Base-by-base conservation (phyloP, 2,797 vertebrate genomes). In the Sebastes nivosus region DNA sequence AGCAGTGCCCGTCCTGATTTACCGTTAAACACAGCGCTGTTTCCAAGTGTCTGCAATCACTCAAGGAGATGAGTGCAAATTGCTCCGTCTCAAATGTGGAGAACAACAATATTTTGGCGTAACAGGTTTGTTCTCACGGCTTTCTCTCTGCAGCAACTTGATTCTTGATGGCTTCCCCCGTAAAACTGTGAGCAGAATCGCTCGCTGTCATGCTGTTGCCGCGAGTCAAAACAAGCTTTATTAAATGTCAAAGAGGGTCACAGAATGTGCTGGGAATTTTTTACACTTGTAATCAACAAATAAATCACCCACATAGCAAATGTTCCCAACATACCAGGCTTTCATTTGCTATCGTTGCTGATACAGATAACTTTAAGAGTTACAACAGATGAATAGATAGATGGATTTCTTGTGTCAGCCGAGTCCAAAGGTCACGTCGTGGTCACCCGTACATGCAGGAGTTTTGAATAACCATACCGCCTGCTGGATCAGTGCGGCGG, bases 371-470 rank as follows among this genome's bases (percentile, higher is more conserved):
- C 22, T 34, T 57, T 58, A 32, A 36, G 14, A 42, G 24, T 38
- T 14, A 30, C 6, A 2, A 18, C 2, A 27, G 38, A 57, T 72
- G 46, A 75, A 58, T 9, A 20, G 42, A 50, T 50, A 50, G 42
- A 50, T 50, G 52, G 20, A 22, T 54, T 54, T 54, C 46, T 52
- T 20, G 18, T 54, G 1, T 54, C n/a, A 29, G 69, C 77, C 25
- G 27, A 58, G 83, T 83, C 85, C 55, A 87, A 68, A 77, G 67
- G 67, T 78, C 77, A 78, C 18, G n/a, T 32, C 64, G 63, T 57
- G 32, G 60, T 80, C 74, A 61, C 18, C 64, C 25, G 42, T 58
- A 63, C 34, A 75, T 63, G 79, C 61, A n/a, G 2, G 7, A 27
- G 32, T 74, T 72, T 66, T 57, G 57, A 60, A 60, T 68, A 72